phyloP scores from a whole-genome alignment of 2,888 invertebrate genomes.

The Caenorhabditis macrosperma region DNA sequence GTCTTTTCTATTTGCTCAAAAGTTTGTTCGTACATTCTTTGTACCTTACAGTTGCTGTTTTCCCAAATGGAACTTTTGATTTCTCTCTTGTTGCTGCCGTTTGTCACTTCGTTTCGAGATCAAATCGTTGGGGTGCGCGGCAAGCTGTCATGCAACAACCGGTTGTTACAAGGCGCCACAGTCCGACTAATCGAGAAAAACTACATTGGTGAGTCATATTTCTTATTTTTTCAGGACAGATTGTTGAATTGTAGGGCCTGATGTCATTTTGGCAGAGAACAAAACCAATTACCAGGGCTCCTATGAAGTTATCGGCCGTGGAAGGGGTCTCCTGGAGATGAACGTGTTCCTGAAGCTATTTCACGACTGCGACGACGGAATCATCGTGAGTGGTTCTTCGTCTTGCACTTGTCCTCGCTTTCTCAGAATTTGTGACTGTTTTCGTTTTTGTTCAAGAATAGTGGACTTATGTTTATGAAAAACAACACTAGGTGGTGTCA shows the following conservation, averaged over 20 bases:
- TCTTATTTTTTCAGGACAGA: neutral
- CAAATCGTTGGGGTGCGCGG: conserved; percentile 71
- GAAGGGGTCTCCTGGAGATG: conserved; percentile 67
- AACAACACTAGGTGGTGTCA: neutral
- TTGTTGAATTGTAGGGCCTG: conserved; percentile 65
- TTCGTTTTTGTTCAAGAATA: neutral
- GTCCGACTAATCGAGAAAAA: conserved; percentile 70
- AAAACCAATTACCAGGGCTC: conserved; percentile 70
- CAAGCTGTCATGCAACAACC: conserved; percentile 67
- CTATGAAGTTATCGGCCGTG: conserved; percentile 68
- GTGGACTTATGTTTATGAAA: conserved; percentile 20
- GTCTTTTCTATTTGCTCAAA: neutral
- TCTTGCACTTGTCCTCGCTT: neutral
- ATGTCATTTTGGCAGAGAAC: conserved; percentile 66
- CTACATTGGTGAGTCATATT: conserved; percentile 62
- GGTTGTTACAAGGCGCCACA: conserved; percentile 64
- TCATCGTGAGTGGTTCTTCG: conserved; percentile 36
- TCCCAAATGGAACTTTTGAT: conserved; percentile 19
- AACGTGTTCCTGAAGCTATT: conserved; percentile 59
- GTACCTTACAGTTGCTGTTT: neutral
- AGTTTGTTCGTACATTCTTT: too few species aligned
- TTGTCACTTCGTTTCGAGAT: conserved; percentile 61
- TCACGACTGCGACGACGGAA: conserved; percentile 71
- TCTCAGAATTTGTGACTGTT: neutral
- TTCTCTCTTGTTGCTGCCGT: neutral